Percentiles rank a stretch among this genome's conserved stretches.
Evolutionary conservation across 2,113 vertebrate species (phyloP).

Genomic region (Empidonax traillii): DNA sequence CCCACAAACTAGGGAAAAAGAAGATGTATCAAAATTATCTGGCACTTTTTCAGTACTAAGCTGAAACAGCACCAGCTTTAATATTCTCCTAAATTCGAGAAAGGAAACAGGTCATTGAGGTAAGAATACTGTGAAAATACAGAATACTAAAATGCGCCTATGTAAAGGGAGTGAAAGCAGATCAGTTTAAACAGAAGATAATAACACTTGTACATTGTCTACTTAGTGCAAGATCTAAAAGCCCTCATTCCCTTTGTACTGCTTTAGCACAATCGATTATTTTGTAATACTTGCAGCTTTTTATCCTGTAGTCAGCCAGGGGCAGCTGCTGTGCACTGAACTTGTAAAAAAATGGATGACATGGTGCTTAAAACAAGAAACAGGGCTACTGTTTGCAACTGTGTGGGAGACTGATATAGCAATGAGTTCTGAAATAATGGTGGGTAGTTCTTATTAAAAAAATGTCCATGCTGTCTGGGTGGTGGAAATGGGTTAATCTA

Average conservation of each 20-base stretch:
- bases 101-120: neutral
- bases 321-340: neutral
- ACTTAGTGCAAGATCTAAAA: neutral
- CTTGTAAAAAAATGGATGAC: neutral
- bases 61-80: neutral
- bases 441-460: neutral
- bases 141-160: neutral
- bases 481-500: accelerated
- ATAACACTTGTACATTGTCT: neutral
- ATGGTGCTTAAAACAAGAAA: neutral
- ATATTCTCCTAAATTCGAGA: neutral
- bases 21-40: neutral
- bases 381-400: neutral
- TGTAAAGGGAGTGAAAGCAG: neutral
- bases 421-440: neutral
- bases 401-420: neutral
- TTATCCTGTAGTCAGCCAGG: neutral
- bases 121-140: neutral
- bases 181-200: neutral
- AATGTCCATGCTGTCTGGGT: neutral
- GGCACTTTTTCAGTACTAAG: neutral
- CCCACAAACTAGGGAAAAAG: neutral
- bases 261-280: neutral
- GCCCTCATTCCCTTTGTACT: neutral
- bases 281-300: neutral